Base-by-base conservation (phyloP, 2,113 vertebrate species). In the Oncorhynchus clarkii region DNA sequence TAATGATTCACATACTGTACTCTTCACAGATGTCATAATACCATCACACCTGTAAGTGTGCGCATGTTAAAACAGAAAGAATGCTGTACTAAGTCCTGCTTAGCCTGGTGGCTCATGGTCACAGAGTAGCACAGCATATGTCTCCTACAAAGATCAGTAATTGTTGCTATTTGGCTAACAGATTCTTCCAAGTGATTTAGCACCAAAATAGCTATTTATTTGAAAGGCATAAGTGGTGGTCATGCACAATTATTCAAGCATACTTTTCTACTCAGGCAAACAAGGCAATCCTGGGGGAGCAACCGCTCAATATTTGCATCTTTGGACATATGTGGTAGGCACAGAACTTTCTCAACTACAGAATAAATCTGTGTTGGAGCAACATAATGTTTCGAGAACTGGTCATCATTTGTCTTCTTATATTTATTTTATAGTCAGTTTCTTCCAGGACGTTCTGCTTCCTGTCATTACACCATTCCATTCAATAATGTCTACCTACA, bases 181-280 rank as follows among this genome's bases (percentile, higher is more conserved):
- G 9, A n/a, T 51, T n/a, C n/a, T 45, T 45, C 39, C 39, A 45
- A 11, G 39, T 45, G 75, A 48, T 31, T 70, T 29, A 34, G 60
- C 67, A 68, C 12, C 16, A 27, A 76, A 29, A 45, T 60, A 60
- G 67, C 66, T 31, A 69, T 75, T 59, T 68, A 26, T 67, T 67
- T 45, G 51, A 49, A 69, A 59, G 20, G 65, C 27, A 31, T 13
- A 75, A 76, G 73, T 67, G 22, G 67, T 54, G 26, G 16, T 54
- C n/a, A 49, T 26, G 18, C 4, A 75, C 74, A 22, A 13, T 69
- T 75, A 62, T 26, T 3, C 24, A 69, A 13, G 27, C 65, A 31
- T 22, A 70, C 45, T 22, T 66, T 51, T 65, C n/a, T 31, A 20
- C 27, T 59, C 24, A 13, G 12, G 22, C 11, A 31, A 64, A 14